Base-by-base conservation (phyloP, 2,113 vertebrate genomes). In the Pseudolaguvia tuberculata region DNA sequence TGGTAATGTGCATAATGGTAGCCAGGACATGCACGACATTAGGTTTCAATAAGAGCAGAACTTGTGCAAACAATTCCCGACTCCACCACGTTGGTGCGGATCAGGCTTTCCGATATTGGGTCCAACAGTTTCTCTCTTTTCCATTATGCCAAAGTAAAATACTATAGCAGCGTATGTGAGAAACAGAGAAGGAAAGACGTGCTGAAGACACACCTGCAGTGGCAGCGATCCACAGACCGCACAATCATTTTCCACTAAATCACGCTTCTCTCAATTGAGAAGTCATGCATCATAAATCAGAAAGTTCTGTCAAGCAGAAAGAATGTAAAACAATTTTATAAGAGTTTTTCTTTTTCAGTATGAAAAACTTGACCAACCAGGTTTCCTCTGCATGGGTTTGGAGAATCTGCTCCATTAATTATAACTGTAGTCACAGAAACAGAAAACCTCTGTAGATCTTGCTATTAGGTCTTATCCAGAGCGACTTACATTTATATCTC, bases 21-120 rank as follows among this genome's bases (percentile, higher is more conserved):
- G 79, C 70, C 78, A 78, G 71, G 75, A 72, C 11, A 71, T 79
- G 73, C 68, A 80, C 73, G 76, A 83, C 76, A 78, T 85, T 85
- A 79, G 68, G 52, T 63, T 83, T 82, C 83, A 82, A 80, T 78
- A 75, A 80, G 78, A 77, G 23, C 50, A 61, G 35, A 65, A 57
- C 72, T 72, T 50, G 73, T 75, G 73, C 72, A 65, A 65, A 63
- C 68, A 79, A 39, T 56, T 39, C 52, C 23, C 50, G 55, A 56
- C 52, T 42, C 17, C 29, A 20, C 35, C 70, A 61, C 77, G 66
- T 56, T 78, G 75, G 71, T 63, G 71, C 35, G 53, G 77, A 74
- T 85, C 80, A 84, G 57, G 75, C 73, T 88, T 89, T 88, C 88
- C 86, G 70, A 76, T 12, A n/a, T 25, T 56, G 57, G 62, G 71